A percentile compares a stretch with the other conserved stretches of the same genome.
These are phyloP conservation scores for Phragmatobia fuliginosa DNA, from an alignment of 2,888 invertebrate genomes.

Conservation along the genomic window DNA sequence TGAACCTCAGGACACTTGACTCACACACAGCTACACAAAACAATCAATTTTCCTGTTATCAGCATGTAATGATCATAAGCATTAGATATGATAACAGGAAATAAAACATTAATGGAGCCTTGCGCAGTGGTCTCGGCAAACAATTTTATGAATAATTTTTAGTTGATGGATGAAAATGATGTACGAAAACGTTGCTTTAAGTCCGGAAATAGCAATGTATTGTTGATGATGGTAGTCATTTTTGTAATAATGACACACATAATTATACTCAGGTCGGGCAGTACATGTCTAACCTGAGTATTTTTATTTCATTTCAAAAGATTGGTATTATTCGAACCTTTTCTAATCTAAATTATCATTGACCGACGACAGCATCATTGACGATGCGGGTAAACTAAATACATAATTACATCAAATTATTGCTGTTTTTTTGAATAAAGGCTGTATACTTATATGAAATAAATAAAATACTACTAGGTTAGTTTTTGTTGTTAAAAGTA, in stretches of 20 bases:
- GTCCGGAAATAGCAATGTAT: background rate
- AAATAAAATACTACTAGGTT: background rate
- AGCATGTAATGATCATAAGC: constrained; percentile 21
- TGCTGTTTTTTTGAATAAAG: background rate
- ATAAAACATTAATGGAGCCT: constrained; percentile 38
- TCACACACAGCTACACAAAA: constrained; percentile 1
- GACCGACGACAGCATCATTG: background rate
- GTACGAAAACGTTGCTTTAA: background rate
- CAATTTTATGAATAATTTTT: constrained; percentile 25
- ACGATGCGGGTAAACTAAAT: background rate
- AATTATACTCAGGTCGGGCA: too few species aligned
- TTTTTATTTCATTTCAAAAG: background rate
- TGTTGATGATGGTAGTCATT: background rate
- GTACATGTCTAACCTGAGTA: too few species aligned
- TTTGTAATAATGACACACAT: too few species aligned
- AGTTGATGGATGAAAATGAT: background rate
- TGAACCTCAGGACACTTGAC: background rate
- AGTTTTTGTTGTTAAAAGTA: background rate
- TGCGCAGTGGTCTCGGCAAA: constrained; percentile 28
- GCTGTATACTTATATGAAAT: background rate
- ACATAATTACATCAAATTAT: background rate
- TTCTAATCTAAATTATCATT: background rate
- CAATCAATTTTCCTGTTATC: constrained; percentile 44
- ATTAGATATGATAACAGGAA: constrained; percentile 37
- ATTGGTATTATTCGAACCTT: background rate